Conservation (phyloP, 2,797 vertebrate species). For the Cottoperca gobio region DNA sequence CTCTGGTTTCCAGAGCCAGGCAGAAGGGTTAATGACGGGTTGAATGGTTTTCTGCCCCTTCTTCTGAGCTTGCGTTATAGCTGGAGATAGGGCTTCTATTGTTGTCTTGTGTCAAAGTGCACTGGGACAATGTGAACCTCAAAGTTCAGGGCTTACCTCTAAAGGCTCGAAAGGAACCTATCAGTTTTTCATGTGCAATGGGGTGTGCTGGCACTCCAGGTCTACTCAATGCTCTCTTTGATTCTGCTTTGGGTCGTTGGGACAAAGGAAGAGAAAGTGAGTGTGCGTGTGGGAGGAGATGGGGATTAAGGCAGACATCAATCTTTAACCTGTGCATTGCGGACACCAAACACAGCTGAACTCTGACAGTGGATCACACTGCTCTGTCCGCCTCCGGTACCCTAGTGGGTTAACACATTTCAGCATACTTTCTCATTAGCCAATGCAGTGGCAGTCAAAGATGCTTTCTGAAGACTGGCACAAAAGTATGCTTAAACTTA, state of each 20-base stretch:
- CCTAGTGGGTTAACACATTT: slow-evolving; percentile 42
- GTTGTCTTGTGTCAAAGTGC: slow-evolving; percentile 77
- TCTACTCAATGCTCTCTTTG: slow-evolving; percentile 76
- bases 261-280: slow-evolving; percentile 72
- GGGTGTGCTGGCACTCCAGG: slow-evolving; percentile 77
- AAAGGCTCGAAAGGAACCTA: slow-evolving; percentile 51
- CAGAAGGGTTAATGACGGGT: slow-evolving; percentile 76
- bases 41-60: slow-evolving; percentile 76
- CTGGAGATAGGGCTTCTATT: slow-evolving; percentile 76
- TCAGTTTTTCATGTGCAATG: slow-evolving; percentile 79
- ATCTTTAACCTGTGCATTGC: slow-evolving; percentile 76
- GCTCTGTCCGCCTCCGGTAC: slow-evolving; percentile 46
- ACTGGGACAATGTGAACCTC: slow-evolving; percentile 73
- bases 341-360: slow-evolving; percentile 65
- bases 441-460: not conserved
- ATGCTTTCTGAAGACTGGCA: not conserved
- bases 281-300: slow-evolving; percentile 70
- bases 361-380: slow-evolving; percentile 53
- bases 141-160: slow-evolving; percentile 76
- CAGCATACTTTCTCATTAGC: slow-evolving; percentile 30
- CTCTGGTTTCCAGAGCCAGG: slow-evolving; percentile 65
- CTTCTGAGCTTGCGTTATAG: slow-evolving; percentile 64
- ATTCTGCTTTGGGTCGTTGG: slow-evolving; percentile 60
- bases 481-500: not conserved
- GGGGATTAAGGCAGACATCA: slow-evolving; percentile 70